Percentiles rank a stretch among this genome's conserved stretches.
phyloP scores from a whole-genome alignment of 2,113 vertebrate species.

The Polyodon spathula region DNA sequence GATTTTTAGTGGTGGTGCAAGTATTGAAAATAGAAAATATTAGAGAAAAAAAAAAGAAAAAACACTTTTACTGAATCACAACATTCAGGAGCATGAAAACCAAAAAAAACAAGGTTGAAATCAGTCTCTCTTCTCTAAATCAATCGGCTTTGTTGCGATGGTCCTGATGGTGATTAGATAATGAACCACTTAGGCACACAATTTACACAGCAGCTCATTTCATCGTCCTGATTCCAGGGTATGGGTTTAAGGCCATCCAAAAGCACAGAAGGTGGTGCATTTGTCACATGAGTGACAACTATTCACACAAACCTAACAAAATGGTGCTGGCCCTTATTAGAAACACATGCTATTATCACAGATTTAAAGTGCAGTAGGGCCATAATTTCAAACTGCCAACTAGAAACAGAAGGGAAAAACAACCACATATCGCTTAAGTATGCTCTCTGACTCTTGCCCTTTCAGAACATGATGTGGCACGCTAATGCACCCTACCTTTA shows the following conservation, averaged over 20 bases:
- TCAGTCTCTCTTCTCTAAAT: conserved; percentile 73
- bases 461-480: conserved; percentile 68
- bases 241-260: conserved; percentile 71
- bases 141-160: conserved; percentile 80
- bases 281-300: conserved; percentile 81
- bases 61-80: conserved; percentile 38
- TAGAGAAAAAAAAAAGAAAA: background rate
- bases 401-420: conserved; percentile 71
- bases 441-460: conserved; percentile 72
- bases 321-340: conserved; percentile 69
- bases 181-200: conserved; percentile 90
- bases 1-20: too few species aligned
- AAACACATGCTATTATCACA: conserved; percentile 76
- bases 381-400: conserved; percentile 77
- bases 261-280: conserved; percentile 69
- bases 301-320: conserved; percentile 67
- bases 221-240: conserved; percentile 78
- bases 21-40: too few species aligned
- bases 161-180: conserved; percentile 93
- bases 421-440: conserved; percentile 71
- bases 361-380: conserved; percentile 76
- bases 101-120: conserved; percentile 53
- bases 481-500: conserved; percentile 59
- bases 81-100: conserved; percentile 56
- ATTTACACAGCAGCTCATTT: conserved; percentile 87